These are phyloP conservation scores for Petrophora chlorosata DNA, from an alignment of 2,888 invertebrate genomes.

Conservation along the genomic window DNA sequence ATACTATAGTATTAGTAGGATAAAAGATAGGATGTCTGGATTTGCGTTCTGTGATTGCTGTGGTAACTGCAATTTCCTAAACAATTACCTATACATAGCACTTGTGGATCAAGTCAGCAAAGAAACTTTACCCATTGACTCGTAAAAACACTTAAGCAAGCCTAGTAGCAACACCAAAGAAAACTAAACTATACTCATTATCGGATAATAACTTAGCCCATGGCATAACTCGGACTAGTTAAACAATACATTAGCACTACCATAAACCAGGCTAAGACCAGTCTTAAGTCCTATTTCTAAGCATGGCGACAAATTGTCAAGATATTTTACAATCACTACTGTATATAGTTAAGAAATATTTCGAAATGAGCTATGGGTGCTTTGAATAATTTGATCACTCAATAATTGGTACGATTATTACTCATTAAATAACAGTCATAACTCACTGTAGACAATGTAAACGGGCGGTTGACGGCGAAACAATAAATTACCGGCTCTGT, in stretches of 20 bases:
- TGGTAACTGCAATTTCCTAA: no score
- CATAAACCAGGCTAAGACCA: conserved; percentile 2
- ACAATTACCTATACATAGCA: no score
- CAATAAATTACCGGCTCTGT: conserved; percentile 27
- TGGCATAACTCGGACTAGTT: conserved; percentile 18
- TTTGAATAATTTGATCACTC: conserved; percentile 22
- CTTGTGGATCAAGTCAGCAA: no score
- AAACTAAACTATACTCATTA: conserved; percentile 33
- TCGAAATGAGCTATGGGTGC: conserved; percentile 15
- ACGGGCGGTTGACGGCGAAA: background rate
- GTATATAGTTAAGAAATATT: conserved; percentile 13
- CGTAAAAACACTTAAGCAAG: conserved; percentile 22
- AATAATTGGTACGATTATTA: conserved; percentile 25
- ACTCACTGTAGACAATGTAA: conserved; percentile 16
- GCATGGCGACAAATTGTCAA: conserved; percentile 14
- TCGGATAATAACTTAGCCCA: conserved; percentile 26
- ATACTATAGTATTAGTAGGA: no score
- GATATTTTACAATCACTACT: conserved; percentile 10
- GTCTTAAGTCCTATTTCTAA: conserved; percentile 5
- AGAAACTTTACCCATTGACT: background rate
- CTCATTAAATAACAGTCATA: conserved; percentile 23
- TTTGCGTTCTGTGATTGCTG: no score
- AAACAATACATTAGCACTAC: conserved; percentile 21
- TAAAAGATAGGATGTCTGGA: no score
- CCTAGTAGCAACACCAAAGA: conserved; percentile 28